phyloP scores from a whole-genome alignment of 2,888 invertebrate species.

The Miltochrista miniata region DNA sequence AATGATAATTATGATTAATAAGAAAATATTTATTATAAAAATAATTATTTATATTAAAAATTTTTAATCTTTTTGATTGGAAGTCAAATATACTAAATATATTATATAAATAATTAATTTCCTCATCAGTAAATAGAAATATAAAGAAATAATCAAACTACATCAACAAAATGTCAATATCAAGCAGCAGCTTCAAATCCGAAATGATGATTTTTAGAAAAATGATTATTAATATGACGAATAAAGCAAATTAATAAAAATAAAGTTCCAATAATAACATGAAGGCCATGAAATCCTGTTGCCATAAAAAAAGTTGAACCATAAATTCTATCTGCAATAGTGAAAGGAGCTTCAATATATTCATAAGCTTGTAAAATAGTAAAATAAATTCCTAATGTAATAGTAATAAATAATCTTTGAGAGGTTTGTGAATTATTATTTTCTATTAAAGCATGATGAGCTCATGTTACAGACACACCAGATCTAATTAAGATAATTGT shows the following conservation, averaged over 20 bases:
- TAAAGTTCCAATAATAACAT: constrained; percentile 85
- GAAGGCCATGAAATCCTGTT: constrained; percentile 90
- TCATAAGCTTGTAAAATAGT: too few species aligned
- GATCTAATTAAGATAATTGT: constrained; percentile 88
- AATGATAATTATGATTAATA: too few species aligned
- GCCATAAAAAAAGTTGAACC: constrained; percentile 89
- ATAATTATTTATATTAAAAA: constrained; percentile 85
- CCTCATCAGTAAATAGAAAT: too few species aligned
- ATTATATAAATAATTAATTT: too few species aligned
- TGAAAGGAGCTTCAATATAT: constrained; percentile 81
- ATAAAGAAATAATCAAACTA: too few species aligned
- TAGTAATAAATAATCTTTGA: constrained; percentile 71
- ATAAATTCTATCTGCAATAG: constrained; percentile 81
- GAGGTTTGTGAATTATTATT: constrained; percentile 63
- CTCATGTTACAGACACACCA: constrained; percentile 87
- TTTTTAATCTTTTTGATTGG: constrained; percentile 86
- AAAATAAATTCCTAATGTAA: constrained; percentile 78
- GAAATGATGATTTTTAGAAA: too few species aligned
- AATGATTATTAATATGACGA: too few species aligned
- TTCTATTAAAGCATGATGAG: constrained; percentile 65
- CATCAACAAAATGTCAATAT: too few species aligned
- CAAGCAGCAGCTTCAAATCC: too few species aligned
- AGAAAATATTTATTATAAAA: constrained; percentile 57
- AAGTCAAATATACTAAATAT: constrained; percentile 87
- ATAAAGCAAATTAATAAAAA: constrained; percentile 53